Base-by-base conservation (phyloP, 2,113 vertebrate genomes). In the Orycteropus afer region DNA sequence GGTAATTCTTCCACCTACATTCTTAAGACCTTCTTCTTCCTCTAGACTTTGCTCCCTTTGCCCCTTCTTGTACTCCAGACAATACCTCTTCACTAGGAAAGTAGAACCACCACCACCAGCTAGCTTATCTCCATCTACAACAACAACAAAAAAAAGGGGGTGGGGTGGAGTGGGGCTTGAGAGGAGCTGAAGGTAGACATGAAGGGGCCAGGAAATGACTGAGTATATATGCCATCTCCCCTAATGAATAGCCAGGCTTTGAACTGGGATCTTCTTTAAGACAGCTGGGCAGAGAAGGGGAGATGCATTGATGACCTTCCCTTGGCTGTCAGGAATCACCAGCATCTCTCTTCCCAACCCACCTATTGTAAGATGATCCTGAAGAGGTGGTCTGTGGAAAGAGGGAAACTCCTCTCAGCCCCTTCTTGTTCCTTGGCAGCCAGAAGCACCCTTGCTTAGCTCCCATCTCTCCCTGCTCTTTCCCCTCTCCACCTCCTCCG, bases 401-500 rank as follows among this genome's bases (percentile, higher is more conserved):
- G 85, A 92, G 86, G 37, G 85, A 81, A 69, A 61, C 69, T 78
- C 67, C 53, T 78, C 10, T 85, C 37, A 81, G 59, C 53, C 94
- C 90, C 53, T 79, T 71, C 81, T 55, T 76, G 69, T 20, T 91
- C 89, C 91, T 87, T 77, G 95, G 90, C 53, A 12, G 78, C 34
- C 27, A 61, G 67, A 77, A 51, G 59, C 78, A 73, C 65, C 29
- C 92, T 69, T 61, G 76, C 42, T 69, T 61, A 59, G 87, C 93
- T 88, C 89, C 76, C 74, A 29, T 57, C 65, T 63, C 89, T 90
- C 94, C 90, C 84, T 71, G 69, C 69, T 3, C 85, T 82, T 49
- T 80, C 61, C 90, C 96, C 74, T 47, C 74, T 71, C 49, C 69
- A 49, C 93, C 91, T 74, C 93, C 94, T 83, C 78, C 94, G 55